Evolutionary conservation across 2,797 vertebrate species (phyloP).

Genomic region (Sebastes hopkinsi): DNA sequence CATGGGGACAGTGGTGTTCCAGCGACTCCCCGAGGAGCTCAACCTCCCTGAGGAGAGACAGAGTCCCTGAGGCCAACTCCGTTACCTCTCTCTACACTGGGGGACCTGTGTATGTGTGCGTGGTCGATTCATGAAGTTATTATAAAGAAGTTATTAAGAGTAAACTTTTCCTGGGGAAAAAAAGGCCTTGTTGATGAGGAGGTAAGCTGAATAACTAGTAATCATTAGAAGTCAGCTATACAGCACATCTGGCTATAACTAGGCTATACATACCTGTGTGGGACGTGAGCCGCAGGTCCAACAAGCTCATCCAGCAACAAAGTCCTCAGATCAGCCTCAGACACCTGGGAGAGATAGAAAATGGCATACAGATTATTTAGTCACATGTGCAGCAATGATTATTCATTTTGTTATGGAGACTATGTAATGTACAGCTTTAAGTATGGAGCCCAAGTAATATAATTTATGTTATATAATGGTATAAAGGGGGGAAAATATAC

Average conservation of each 20-base stretch:
- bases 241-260: neutral
- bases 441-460: neutral
- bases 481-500: neutral
- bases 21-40: conserved; percentile 61
- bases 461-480: rapidly evolving
- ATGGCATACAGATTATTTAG: neutral
- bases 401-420: neutral
- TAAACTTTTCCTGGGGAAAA: conserved; percentile 45
- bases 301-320: conserved; percentile 29
- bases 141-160: conserved; percentile 31
- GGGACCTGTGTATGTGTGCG: conserved; percentile 32
- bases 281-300: conserved; percentile 14
- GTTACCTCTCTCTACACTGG: conserved; percentile 41
- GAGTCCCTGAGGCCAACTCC: conserved; percentile 71
- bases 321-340: conserved; percentile 40
- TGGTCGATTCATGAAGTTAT: conserved; percentile 47
- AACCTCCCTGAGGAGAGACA: conserved; percentile 64
- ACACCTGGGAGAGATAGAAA: conserved; percentile 45
- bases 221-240: neutral
- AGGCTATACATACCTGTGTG: conserved; percentile 36
- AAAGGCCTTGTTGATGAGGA: conserved; percentile 11
- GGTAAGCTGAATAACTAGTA: neutral
- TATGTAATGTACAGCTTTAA: neutral
- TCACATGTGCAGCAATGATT: neutral
- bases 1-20: conserved; percentile 74